phyloP scores from a whole-genome alignment of 2,888 invertebrate genomes.

The Drosophila stalkeri region DNA sequence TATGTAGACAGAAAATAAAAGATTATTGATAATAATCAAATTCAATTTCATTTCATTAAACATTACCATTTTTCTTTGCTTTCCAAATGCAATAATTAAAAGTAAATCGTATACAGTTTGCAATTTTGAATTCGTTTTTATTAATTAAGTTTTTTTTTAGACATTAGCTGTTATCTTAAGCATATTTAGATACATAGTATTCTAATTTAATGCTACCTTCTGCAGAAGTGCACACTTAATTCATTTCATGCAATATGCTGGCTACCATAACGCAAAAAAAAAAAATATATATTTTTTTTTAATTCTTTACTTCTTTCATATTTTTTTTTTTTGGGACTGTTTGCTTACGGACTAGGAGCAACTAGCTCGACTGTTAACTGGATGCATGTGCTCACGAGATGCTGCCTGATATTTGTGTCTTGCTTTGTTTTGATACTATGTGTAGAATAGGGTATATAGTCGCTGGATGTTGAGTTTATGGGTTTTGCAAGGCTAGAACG shows the following conservation, averaged over 20 bases:
- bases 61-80: background rate
- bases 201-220: conserved; percentile 53
- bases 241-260: conserved; percentile 27
- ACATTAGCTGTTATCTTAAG: conserved; percentile 65
- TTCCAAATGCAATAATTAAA: background rate
- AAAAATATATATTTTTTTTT: background rate
- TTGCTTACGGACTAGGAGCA: conserved; percentile 58
- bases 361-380: conserved; percentile 45
- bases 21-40: no score
- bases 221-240: conserved; percentile 38
- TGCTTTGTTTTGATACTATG: conserved; percentile 8
- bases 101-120: conserved; percentile 27
- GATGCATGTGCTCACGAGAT: conserved; percentile 40
- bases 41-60: no score
- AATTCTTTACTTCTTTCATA: background rate
- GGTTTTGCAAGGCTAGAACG: conserved; percentile 15
- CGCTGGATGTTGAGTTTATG: background rate
- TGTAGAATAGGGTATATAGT: conserved; percentile 4
- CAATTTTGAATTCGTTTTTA: conserved; percentile 74
- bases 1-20: no score
- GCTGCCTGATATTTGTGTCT: conserved; percentile 36
- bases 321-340: background rate
- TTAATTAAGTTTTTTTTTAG: conserved; percentile 55
- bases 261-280: conserved; percentile 25
- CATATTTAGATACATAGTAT: conserved; percentile 49